Base-by-base conservation (phyloP, 1,140 invertebrate genomes). In the Saxidomus purpurata region DNA sequence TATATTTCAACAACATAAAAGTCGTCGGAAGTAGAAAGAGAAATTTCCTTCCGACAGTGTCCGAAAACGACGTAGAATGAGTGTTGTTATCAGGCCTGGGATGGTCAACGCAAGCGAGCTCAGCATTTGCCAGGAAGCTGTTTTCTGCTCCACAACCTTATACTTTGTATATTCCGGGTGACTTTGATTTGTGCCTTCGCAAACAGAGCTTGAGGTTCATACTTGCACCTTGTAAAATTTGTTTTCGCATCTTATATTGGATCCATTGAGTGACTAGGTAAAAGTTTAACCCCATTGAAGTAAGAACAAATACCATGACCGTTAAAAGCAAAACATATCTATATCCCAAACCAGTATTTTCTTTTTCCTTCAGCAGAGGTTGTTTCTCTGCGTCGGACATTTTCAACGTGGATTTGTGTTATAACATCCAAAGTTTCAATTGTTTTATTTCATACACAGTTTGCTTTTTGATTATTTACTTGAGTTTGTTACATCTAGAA, bases 51-150 rank as follows among this genome's bases (percentile, higher is more conserved):
- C 87, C 87, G 9, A 81, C 9, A 28, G 11, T 74, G 47, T 89
- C 87, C 4, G 87, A 81, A 43, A 43, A 59, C 19, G 87, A 69
- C 25, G 77, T 4, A 80, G 6, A 0, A 89, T 13, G 22, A 40
- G 1, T 25, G n/a, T 38, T 3, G 79, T 31, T 28, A 89, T 28
- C 9, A 82, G 9, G 11, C 43, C 77, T 0, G 87, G 87, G 8
- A 82, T 25, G 15, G 28, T 36, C 15, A 19, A 11, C 13, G 87
- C 77, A 22, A 89, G 28, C 1, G 77, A 36, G n/a, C 52, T 34
- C 17, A 82, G 81, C 87, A 89, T 81, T n/a, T 40, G n/a, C 87
- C 87, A 89, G n/a, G 31, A 28, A 15, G 87, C 59, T 40, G 87
- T 82, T 25, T 89, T 79, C 49, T 81, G 17, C 38, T 89, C 52